Base-by-base conservation (phyloP, 2,797 vertebrate genomes). In the Florisuga fusca region DNA sequence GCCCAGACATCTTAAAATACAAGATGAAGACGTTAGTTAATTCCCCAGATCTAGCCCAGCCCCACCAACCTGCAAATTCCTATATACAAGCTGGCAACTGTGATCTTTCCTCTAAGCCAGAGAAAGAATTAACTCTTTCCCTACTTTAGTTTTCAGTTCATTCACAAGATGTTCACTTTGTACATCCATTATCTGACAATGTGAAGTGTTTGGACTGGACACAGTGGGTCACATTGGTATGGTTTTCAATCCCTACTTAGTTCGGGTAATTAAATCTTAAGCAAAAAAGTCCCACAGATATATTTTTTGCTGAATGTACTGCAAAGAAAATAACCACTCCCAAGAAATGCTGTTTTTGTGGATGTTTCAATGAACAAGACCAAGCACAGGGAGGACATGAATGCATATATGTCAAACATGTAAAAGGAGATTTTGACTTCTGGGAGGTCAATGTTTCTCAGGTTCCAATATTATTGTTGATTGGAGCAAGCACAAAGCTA, bases 21-120 rank as follows among this genome's bases (percentile, higher is more conserved):
- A 95, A 97, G 93, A 96, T 95, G 95, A 95, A 96, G 94, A 93
- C 95, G 96, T 95, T 96, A 94, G 92, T 94, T 96, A 95, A 97
- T 95, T 97, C 95, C 93, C 93, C 84, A 91, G 93, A 97, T 91
- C 93, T 93, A 89, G 87, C 84, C 92, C 92, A 93, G 79, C 84
- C 95, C 94, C 92, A 89, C 95, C 84, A 95, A 97, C 95, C 96
- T 96, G 92, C 76, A 95, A 91, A 97, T 96, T 96, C 94, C 92
- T 95, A 72, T 92, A 92, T 87, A 92, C 67, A 95, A 93, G 89
- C 95, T 96, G 93, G 92, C 94, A 96, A 95, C 92, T 94, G 84
- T 89, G 92, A 96, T 96, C 92, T 95, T 96, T 94, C 92, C 87
- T 93, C 79, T 95, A 97, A 95, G 94, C 93, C 87, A 95, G 81